These are phyloP conservation scores for Neoaliturus tenellus DNA, from an alignment of 2,888 invertebrate genomes.

Conservation along the genomic window DNA sequence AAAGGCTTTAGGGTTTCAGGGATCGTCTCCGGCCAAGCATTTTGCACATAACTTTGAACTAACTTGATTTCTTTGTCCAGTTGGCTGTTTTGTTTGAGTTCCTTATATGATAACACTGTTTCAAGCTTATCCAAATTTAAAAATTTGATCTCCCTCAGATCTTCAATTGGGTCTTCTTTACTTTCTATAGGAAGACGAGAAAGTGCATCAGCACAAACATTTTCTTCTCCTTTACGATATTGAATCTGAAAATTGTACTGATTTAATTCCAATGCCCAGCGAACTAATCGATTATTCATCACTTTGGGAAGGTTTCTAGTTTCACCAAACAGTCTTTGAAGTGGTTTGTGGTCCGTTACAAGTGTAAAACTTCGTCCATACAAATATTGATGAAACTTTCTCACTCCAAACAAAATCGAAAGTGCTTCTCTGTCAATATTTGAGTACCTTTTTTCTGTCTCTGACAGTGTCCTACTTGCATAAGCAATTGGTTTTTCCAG, in stretches of 20 bases:
- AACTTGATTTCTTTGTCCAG: slow-evolving; percentile 2
- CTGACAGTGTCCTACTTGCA: background rate
- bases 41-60: slow-evolving; percentile 20
- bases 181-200: too few relatives aligned
- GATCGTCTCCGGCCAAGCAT: slow-evolving; percentile 29
- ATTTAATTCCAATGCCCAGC: slow-evolving; percentile 48
- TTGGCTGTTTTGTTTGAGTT: background rate
- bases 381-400: slow-evolving; percentile 31
- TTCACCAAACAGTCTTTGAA: slow-evolving; percentile 46
- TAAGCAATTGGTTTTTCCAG: background rate
- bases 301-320: slow-evolving; percentile 42
- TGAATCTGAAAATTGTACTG: background rate
- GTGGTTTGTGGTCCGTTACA: slow-evolving; percentile 51
- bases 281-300: slow-evolving; percentile 33
- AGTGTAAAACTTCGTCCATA: background rate
- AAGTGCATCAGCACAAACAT: too few relatives aligned
- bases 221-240: slow-evolving; percentile 33
- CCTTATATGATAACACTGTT: slow-evolving; percentile 2
- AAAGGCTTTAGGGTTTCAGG: slow-evolving; percentile 30
- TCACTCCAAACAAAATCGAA: background rate
- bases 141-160: background rate
- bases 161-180: too few relatives aligned
- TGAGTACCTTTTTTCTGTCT: background rate
- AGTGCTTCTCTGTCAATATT: slow-evolving; percentile 29
- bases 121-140: slow-evolving; percentile 1